Conservation (phyloP, 2,113 vertebrate species). For the Emydura subglobosa region DNA sequence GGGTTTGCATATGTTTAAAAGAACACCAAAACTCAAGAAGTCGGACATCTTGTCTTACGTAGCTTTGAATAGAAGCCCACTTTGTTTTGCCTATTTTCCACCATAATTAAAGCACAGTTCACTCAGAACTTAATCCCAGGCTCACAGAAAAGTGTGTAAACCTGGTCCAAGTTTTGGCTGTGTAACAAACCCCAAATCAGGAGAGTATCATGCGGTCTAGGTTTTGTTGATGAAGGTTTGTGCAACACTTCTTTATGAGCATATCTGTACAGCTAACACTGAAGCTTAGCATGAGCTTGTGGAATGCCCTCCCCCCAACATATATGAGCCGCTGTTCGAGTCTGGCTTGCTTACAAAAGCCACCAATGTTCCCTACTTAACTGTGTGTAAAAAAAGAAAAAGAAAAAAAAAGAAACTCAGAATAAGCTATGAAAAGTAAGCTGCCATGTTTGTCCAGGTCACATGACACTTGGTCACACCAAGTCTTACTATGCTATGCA, state of each 20-base stretch:
- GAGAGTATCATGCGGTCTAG: neutral
- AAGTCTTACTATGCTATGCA: slow-evolving; percentile 34
- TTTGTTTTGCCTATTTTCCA: neutral
- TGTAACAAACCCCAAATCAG: neutral
- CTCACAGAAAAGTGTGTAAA: slow-evolving; percentile 10
- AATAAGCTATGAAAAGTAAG: slow-evolving; percentile 44
- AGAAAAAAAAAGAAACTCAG: slow-evolving; percentile 15
- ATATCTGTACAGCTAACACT: neutral
- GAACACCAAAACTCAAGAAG: neutral
- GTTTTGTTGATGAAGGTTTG: neutral
- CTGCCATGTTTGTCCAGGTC: neutral
- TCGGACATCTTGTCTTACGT: rapidly evolving
- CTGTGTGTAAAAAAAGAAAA: slow-evolving; percentile 1
- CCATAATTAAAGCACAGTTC: neutral
- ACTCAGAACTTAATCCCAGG: slow-evolving; percentile 13
- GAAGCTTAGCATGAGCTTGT: neutral
- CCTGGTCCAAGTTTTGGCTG: neutral
- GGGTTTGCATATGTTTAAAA: slow-evolving; percentile 18
- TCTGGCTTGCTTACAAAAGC: slow-evolving; percentile 34
- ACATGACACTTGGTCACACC: neutral
- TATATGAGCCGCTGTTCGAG: neutral
- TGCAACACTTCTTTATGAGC: neutral
- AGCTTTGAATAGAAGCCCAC: neutral
- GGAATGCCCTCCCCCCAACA: neutral
- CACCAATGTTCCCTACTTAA: slow-evolving; percentile 13